Percentiles rank a stretch among this genome's conserved stretches.
Evolutionary conservation across 2,113 vertebrate species (phyloP).

Genomic region (Nipponia nippon): DNA sequence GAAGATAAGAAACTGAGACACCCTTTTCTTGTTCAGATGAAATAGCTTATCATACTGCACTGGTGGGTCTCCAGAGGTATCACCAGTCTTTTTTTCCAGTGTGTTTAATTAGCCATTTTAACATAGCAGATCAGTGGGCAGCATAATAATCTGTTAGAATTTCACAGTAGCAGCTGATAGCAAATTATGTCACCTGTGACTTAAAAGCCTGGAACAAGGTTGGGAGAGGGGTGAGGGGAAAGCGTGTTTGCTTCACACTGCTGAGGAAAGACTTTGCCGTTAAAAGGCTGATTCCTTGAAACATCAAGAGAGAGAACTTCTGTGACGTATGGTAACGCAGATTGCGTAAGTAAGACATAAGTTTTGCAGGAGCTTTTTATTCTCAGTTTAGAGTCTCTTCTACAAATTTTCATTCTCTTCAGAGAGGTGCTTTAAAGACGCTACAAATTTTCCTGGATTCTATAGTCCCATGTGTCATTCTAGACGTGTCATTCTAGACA

Average conservation of each 20-base stretch:
- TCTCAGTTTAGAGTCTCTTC: not conserved
- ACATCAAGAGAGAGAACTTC: not conserved
- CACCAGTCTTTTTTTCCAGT: not conserved
- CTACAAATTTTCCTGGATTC: not conserved
- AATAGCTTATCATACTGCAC: not conserved
- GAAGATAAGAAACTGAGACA: not conserved
- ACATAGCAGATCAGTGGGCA: not conserved
- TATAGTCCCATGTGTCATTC: not conserved
- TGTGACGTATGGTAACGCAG: not conserved
- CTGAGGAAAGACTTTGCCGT: not conserved
- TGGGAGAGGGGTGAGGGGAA: not conserved
- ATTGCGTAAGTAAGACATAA: not conserved
- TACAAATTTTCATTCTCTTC: not conserved
- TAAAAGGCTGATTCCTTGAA: not conserved
- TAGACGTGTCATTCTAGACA: not conserved
- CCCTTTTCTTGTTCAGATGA: not conserved
- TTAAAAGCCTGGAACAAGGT: not conserved
- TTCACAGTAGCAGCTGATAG: not conserved
- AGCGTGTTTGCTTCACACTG: not conserved
- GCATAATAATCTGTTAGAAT: not conserved
- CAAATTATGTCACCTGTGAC: not conserved
- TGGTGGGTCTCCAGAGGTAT: not conserved
- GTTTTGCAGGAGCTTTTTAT: not conserved
- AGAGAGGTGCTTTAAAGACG: not conserved
- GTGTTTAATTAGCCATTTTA: not conserved